phyloP scores from a whole-genome alignment of 2,888 invertebrate genomes.

The Gibbula magus region DNA sequence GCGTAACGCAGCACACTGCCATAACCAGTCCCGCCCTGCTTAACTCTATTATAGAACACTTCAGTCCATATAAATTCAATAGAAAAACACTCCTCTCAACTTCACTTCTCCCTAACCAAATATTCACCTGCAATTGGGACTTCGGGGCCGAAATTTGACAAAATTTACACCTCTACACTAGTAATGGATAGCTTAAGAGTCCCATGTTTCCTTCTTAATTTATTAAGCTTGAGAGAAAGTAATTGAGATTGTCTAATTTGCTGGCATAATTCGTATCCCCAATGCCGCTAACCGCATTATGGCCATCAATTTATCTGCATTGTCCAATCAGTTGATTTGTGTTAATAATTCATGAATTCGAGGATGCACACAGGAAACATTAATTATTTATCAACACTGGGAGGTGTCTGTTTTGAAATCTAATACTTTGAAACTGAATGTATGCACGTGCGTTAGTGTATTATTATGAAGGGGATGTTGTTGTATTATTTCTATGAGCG shows the following conservation, averaged over 20 bases:
- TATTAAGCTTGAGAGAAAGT: slow-evolving; percentile 62
- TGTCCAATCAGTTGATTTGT: slow-evolving; percentile 56
- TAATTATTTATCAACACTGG: slow-evolving; percentile 32
- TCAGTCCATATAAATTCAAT: slow-evolving; percentile 62
- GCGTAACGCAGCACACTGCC: slow-evolving; percentile 48
- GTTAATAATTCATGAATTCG: slow-evolving; percentile 57
- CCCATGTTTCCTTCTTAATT: slow-evolving; percentile 58
- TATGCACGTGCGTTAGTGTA: slow-evolving; percentile 2
- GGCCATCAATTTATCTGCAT: slow-evolving; percentile 58
- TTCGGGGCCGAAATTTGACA: slow-evolving; percentile 61
- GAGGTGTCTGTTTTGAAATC: not conserved
- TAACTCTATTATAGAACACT: slow-evolving; percentile 57
- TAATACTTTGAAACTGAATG: not conserved
- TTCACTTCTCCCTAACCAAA: slow-evolving; percentile 54
- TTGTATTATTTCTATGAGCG: too few relatives aligned
- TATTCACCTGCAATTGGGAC: slow-evolving; percentile 61
- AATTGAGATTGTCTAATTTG: slow-evolving; percentile 66
- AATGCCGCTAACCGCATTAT: slow-evolving; percentile 54
- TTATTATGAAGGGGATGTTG: too few relatives aligned
- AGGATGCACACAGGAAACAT: slow-evolving; percentile 22
- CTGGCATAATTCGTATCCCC: slow-evolving; percentile 63
- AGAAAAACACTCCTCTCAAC: slow-evolving; percentile 62
- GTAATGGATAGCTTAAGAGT: slow-evolving; percentile 59
- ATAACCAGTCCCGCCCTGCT: slow-evolving; percentile 45
- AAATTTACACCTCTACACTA: slow-evolving; percentile 60